Conservation (phyloP, 2,797 vertebrate species). For the Halcyon badia region DNA sequence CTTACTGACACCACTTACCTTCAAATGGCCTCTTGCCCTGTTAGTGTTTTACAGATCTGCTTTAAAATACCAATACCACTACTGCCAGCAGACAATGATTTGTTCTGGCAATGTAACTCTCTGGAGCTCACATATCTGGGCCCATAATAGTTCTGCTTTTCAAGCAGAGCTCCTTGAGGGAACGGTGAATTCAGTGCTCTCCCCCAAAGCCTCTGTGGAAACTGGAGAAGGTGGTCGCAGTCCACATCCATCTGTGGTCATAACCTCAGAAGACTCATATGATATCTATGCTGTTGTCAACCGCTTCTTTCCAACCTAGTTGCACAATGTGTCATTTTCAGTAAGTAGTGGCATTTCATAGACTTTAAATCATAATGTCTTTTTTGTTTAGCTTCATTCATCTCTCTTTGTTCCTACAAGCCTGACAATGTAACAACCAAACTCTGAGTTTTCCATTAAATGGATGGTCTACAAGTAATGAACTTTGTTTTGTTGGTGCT, state of each 20-base stretch:
- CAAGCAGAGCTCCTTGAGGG: neutral
- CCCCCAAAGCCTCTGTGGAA: neutral
- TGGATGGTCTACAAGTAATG: neutral
- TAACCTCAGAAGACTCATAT: constrained; percentile 13
- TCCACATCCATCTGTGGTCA: neutral
- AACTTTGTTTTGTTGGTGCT: neutral
- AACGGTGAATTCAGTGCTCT: neutral
- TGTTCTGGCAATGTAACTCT: neutral
- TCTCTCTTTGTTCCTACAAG: neutral
- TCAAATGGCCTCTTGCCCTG: neutral
- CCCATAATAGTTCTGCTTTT: neutral
- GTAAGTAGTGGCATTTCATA: neutral
- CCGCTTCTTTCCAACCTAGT: neutral
- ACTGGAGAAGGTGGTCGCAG: fast-evolving
- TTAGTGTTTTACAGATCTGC: neutral
- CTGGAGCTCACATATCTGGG: neutral
- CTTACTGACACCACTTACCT: neutral
- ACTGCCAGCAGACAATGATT: neutral
- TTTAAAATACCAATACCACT: neutral
- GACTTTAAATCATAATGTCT: neutral
- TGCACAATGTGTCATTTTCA: neutral
- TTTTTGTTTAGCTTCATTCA: neutral
- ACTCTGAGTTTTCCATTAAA: constrained; percentile 11
- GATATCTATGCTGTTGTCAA: neutral
- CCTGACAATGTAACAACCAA: neutral